phyloP scores from a whole-genome alignment of 2,113 vertebrate genomes.

The Anolis carolinensis region DNA sequence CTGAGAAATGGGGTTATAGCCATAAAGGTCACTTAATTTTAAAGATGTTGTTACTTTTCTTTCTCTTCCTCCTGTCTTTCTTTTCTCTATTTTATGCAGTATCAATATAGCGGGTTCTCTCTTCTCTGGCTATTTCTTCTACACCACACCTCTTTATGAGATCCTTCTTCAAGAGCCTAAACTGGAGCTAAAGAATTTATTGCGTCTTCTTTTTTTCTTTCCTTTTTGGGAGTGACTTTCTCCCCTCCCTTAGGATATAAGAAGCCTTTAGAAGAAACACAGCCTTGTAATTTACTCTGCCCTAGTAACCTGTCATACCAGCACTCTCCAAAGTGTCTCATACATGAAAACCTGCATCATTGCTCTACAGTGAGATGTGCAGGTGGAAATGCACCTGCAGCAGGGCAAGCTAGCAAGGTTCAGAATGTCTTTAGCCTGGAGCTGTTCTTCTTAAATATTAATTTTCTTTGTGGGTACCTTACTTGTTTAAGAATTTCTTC shows the following conservation, averaged over 20 bases:
- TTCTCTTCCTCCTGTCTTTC: no score
- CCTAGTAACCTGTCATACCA: conserved; percentile 53
- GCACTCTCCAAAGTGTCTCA: not conserved
- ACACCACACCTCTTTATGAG: not conserved
- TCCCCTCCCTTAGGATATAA: conserved; percentile 54
- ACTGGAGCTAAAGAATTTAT: not conserved
- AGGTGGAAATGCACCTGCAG: not conserved
- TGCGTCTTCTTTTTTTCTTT: not conserved
- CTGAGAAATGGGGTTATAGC: no score
- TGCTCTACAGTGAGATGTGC: not conserved
- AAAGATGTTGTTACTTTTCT: no score
- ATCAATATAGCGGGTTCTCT: no score
- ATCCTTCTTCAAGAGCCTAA: not conserved
- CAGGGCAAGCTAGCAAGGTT: not conserved
- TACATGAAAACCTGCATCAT: not conserved
- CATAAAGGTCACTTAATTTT: no score
- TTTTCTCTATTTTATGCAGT: no score
- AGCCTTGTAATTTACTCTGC: conserved; percentile 12
- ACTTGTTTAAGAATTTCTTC: fast-evolving
- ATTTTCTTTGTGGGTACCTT: not conserved
- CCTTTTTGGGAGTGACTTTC: conserved; percentile 22
- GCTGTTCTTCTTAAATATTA: not conserved
- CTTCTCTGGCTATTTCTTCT: no score
- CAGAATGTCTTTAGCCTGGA: not conserved
- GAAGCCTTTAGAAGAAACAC: conserved; percentile 47